phyloP scores from a whole-genome alignment of 2,113 vertebrate species.

The Nycticryphes semicollaris region DNA sequence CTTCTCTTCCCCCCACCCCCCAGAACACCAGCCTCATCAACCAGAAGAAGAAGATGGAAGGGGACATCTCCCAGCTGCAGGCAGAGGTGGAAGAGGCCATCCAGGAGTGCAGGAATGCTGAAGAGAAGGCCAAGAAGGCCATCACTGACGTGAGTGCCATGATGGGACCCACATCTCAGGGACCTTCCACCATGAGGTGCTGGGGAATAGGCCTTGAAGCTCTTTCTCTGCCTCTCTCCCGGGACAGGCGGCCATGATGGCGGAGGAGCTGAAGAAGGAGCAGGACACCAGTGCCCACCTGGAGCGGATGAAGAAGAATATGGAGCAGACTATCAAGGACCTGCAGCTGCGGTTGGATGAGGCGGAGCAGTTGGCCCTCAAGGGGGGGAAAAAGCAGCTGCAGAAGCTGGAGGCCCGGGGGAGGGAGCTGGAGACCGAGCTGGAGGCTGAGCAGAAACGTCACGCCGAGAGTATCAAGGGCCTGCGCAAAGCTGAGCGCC shows the following conservation, averaged over 20 bases:
- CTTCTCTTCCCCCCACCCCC: not conserved
- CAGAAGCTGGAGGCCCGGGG: conserved; percentile 88
- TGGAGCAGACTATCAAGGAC: conserved; percentile 88
- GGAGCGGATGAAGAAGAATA: conserved; percentile 97
- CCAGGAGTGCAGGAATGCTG: conserved; percentile 62
- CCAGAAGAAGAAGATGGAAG: conserved; percentile 82
- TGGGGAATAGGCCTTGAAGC: too few species aligned
- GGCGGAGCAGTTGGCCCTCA: conserved; percentile 85
- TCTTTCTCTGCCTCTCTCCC: too few species aligned
- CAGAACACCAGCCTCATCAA: conserved; percentile 71
- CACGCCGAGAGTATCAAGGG: conserved; percentile 85
- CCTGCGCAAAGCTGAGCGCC: conserved; percentile 89
- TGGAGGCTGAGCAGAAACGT: conserved; percentile 87
- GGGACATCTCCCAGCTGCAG: conserved; percentile 72
- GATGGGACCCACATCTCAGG: too few species aligned
- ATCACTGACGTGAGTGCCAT: conserved; percentile 54
- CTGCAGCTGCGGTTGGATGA: conserved; percentile 84
- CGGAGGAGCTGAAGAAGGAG: conserved; percentile 74
- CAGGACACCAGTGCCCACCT: conserved; percentile 84
- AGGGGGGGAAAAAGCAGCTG: conserved; percentile 85
- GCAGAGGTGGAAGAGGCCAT: conserved; percentile 78
- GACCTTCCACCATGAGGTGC: too few species aligned
- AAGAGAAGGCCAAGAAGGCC: conserved; percentile 71
- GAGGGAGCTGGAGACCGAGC: conserved; percentile 87
- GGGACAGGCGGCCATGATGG: conserved; percentile 15